Evolutionary conservation across 2,113 vertebrate species (phyloP), one percentile per base, ranked within the genome.

Genomic region (Argyrosomus japonicus): DNA sequence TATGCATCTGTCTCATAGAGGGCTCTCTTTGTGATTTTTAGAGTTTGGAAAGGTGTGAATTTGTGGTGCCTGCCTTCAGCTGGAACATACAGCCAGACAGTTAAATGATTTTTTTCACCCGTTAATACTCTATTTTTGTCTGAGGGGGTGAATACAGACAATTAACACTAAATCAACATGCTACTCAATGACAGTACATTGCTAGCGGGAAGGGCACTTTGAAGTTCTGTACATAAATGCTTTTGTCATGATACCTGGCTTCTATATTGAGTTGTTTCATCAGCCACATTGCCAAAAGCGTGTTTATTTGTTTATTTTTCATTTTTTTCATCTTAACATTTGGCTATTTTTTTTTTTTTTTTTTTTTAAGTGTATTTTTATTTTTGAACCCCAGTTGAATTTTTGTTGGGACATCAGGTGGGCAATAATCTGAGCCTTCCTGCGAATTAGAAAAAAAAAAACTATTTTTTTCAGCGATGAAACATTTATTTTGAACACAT

Each of bases 161-260:
- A 78, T 87, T 79, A 95, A 95, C 95, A 95, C 94, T 94, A 95
- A 92, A 81, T 79, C 80, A 69, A 87, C 83, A 84, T 19, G 74
- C 77, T 81, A 77, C 68, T 89, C 70, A 72, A 61, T 81, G n/a
- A 65, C 82, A 82, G 56, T 57, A 32, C 64, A 71, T 72, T 57
- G 61, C 79, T 77, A 73, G 45, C 50, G 67, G 74, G 60, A 68
- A 77, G 84, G 83, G 78, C 76, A 79, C 61, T 87, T 77, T 88
- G 75, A 88, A 79, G 87, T 81, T 89, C 32, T 89, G 82, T 88
- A 85, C 84, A 92, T 90, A 82, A 71, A 87, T 53, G 50, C 75
- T 83, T 84, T 74, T 51, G 32, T 77, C 82, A 74, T 68, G 29
- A 81, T 79, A 77, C 81, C 36, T 51, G 50, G 71, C 77, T 79